Evolutionary conservation across 2,888 invertebrate species (phyloP).

Genomic region (Polymixis lichenea): DNA sequence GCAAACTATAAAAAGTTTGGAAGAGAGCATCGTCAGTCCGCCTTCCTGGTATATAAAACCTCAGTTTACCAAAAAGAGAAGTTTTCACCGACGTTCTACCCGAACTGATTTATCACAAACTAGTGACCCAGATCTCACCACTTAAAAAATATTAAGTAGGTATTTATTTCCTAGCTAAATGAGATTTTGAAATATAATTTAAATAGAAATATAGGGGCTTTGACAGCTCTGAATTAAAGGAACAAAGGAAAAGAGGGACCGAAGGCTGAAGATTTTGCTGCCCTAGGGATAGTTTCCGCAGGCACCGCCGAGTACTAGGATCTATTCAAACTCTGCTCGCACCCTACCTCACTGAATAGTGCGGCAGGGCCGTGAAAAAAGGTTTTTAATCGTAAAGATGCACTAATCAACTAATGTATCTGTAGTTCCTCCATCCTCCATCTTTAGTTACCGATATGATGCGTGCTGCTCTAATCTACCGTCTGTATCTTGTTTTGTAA

Average conservation of each 20-base stretch:
- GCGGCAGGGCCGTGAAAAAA: no score
- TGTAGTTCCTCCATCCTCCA: no score
- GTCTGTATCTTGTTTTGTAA: not conserved
- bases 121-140: constrained; percentile 68
- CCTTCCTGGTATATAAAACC: constrained; percentile 90
- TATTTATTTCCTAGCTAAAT: not conserved
- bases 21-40: constrained; percentile 82
- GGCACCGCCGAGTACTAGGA: not conserved
- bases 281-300: not conserved
- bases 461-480: not conserved
- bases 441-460: no score
- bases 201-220: not conserved
- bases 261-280: not conserved
- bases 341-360: not conserved
- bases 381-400: not conserved
- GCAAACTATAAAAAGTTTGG: constrained; percentile 82
- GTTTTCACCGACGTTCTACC: constrained; percentile 84
- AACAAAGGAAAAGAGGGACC: not conserved
- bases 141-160: constrained; percentile 41
- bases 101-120: constrained; percentile 76
- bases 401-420: not conserved
- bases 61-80: constrained; percentile 87
- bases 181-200: not conserved
- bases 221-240: constrained; percentile 9
- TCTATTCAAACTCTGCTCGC: not conserved